These are phyloP conservation scores for Pollenia amentaria DNA, from an alignment of 2,888 invertebrate genomes.

Conservation along the genomic window DNA sequence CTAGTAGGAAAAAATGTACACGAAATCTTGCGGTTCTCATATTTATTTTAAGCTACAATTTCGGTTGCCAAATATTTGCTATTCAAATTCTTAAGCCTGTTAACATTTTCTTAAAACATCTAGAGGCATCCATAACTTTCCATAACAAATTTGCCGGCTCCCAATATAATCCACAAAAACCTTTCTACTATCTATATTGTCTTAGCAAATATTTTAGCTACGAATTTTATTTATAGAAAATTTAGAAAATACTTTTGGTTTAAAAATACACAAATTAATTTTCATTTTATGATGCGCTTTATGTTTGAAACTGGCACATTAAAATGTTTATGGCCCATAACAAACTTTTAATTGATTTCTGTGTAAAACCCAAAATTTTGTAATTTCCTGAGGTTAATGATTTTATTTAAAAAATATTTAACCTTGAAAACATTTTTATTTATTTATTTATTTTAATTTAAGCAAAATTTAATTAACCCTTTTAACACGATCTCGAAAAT, in stretches of 20 bases:
- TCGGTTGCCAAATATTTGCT: neutral
- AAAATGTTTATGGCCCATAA: neutral
- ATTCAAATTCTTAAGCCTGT: neutral
- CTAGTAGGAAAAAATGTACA: too few species aligned
- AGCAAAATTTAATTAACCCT: conserved; percentile 39
- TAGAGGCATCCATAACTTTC: neutral
- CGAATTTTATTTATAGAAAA: too few species aligned
- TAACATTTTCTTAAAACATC: neutral
- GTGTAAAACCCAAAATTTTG: too few species aligned
- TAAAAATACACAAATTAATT: too few species aligned
- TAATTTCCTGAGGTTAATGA: neutral
- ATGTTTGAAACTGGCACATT: too few species aligned
- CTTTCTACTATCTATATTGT: too few species aligned
- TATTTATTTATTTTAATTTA: neutral
- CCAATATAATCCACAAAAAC: neutral
- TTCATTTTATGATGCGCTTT: too few species aligned
- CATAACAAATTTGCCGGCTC: neutral
- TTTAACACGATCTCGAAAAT: conserved; percentile 13
- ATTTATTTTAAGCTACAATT: neutral
- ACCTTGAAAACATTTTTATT: conserved; percentile 16
- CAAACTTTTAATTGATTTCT: too few species aligned
- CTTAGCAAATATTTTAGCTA: too few species aligned
- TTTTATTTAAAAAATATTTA: conserved; percentile 11
- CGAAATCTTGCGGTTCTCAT: neutral
- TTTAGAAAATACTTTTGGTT: too few species aligned